A percentile compares a stretch with the other conserved stretches of the same genome.
phyloP scores from a whole-genome alignment of 2,888 invertebrate genomes.

The Dioctria rufipes region DNA sequence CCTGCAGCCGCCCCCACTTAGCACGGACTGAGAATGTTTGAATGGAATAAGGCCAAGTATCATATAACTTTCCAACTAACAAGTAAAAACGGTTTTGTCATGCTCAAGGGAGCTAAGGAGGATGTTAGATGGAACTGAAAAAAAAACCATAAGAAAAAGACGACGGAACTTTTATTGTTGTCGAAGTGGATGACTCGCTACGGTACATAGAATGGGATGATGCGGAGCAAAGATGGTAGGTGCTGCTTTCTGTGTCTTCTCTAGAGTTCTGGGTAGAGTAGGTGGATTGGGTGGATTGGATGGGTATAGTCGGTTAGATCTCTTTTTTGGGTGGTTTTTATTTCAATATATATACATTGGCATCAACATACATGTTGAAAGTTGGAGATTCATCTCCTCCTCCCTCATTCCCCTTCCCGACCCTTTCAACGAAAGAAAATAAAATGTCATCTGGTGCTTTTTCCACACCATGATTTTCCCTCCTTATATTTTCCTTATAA shows the following conservation, averaged over 20 bases:
- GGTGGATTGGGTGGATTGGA: neutral
- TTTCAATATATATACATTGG: conserved; percentile 50
- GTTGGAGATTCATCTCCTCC: conserved; percentile 15
- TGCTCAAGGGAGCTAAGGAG: conserved; percentile 51
- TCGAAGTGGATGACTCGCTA: conserved; percentile 10
- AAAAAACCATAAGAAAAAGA: conserved; percentile 8
- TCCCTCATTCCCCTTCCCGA: no score
- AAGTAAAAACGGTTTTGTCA: conserved; percentile 54
- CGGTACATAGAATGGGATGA: no score
- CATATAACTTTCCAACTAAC: conserved; percentile 52
- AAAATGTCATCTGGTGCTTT: conserved; percentile 54
- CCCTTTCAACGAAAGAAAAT: neutral
- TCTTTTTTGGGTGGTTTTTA: conserved; percentile 33
- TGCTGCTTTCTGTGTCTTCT: no score
- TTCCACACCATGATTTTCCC: conserved; percentile 40
- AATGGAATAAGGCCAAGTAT: conserved; percentile 54
- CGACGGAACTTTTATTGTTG: conserved; percentile 45
- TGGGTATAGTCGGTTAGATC: neutral
- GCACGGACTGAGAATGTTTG: conserved; percentile 10
- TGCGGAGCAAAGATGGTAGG: no score
- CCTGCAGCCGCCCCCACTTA: conserved; percentile 23
- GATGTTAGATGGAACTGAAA: conserved; percentile 29
- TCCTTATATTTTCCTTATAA: neutral
- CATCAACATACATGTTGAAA: conserved; percentile 38
- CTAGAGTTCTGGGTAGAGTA: no score